phyloP scores from a whole-genome alignment of 2,888 invertebrate species.

The Ectemnius continuus region DNA sequence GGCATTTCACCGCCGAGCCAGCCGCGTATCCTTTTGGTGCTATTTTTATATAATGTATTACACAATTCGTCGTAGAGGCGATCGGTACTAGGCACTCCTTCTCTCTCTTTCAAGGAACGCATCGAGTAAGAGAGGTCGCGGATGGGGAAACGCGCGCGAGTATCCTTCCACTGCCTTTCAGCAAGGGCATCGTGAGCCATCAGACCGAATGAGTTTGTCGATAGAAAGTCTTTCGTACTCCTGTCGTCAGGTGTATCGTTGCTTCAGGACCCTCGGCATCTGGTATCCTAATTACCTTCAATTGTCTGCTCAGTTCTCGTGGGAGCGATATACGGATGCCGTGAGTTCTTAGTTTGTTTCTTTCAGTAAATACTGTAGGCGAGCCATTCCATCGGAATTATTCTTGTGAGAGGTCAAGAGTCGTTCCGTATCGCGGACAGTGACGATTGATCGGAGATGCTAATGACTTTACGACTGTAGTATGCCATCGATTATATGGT shows the following conservation, averaged over 20 bases:
- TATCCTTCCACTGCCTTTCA: constrained; percentile 13
- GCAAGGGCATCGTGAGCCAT: background rate
- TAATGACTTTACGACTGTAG: constrained; percentile 46
- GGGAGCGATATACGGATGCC: constrained; percentile 10
- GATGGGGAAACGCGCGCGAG: constrained; percentile 14
- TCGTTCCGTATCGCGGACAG: constrained; percentile 36
- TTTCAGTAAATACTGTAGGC: constrained; percentile 41
- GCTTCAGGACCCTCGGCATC: background rate
- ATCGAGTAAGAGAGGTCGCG: constrained; percentile 20
- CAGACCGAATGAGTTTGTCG: constrained; percentile 14
- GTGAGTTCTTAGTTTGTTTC: constrained; percentile 24
- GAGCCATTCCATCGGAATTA: constrained; percentile 52
- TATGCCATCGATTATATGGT: constrained; percentile 53
- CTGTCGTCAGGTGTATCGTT: background rate
- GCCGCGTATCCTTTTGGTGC: constrained; percentile 50
- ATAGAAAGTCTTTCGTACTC: constrained; percentile 4
- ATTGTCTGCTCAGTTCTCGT: constrained; percentile 55
- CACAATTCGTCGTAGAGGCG: constrained; percentile 27
- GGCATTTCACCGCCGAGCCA: background rate
- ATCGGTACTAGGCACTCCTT: constrained; percentile 55
- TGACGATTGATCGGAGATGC: constrained; percentile 43
- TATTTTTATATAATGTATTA: constrained; percentile 58
- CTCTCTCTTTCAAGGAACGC: constrained; percentile 37
- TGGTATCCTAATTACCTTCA: constrained; percentile 24
- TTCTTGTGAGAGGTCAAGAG: constrained; percentile 30